Evolutionary conservation across 1,140 invertebrate species (phyloP).

Genomic region (Lepidurus apus): DNA sequence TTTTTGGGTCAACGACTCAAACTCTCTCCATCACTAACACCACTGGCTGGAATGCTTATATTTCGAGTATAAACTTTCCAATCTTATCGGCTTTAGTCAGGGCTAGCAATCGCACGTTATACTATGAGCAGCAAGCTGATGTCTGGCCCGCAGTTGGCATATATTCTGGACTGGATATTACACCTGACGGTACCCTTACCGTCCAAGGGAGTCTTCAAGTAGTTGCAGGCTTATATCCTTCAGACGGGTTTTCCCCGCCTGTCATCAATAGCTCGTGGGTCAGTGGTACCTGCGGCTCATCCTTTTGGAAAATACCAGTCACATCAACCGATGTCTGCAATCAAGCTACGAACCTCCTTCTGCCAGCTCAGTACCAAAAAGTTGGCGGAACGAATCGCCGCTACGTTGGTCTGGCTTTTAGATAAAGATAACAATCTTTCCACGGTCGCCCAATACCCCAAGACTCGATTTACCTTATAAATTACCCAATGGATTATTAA

Average conservation of each 20-base stretch:
- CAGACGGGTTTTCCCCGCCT: neutral
- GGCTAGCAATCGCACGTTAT: neutral
- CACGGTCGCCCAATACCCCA: no score
- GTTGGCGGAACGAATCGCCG: neutral
- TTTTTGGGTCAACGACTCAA: neutral
- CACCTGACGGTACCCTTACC: neutral
- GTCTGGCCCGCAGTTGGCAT: neutral
- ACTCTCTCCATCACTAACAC: neutral
- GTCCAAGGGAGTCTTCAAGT: neutral
- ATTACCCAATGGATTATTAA: no score
- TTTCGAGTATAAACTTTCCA: neutral
- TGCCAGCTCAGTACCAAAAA: neutral
- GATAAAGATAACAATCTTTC: no score
- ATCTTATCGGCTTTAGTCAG: neutral
- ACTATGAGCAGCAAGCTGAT: neutral
- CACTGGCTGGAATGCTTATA: neutral
- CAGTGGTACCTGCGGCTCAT: neutral
- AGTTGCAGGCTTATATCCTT: neutral
- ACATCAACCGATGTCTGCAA: neutral
- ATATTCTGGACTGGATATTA: neutral
- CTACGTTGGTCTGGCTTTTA: neutral
- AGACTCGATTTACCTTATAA: no score
- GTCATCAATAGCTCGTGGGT: neutral
- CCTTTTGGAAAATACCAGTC: conserved; percentile 4
- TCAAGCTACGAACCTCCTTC: neutral